These are phyloP conservation scores for Cyprinodon variegatus DNA, from an alignment of 2,113 vertebrate species.

Conservation along the genomic window DNA sequence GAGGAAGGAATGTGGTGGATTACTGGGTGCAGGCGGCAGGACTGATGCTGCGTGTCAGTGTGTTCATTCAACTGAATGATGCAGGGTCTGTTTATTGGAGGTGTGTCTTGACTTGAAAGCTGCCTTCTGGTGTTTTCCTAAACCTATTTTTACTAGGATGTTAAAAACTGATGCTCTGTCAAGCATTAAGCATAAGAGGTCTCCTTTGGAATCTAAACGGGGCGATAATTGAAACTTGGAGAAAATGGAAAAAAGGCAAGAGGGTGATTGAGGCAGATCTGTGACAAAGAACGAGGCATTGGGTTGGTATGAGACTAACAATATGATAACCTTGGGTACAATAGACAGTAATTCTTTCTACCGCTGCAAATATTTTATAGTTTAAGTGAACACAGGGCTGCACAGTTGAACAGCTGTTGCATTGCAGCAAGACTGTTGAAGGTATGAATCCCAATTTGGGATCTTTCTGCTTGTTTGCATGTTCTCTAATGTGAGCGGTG, in stretches of 20 bases:
- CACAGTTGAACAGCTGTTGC: too few relatives aligned
- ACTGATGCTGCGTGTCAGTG: neutral
- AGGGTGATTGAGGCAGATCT: neutral
- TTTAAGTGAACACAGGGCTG: too few relatives aligned
- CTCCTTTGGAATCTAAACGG: neutral
- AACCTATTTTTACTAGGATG: neutral
- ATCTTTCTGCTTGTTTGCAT: neutral
- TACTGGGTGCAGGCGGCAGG: neutral
- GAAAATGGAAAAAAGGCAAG: neutral
- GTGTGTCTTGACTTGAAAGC: conserved; percentile 1
- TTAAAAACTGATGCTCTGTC: neutral
- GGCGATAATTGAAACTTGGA: too few relatives aligned
- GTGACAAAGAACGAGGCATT: neutral
- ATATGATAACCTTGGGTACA: neutral
- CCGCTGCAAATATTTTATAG: too few relatives aligned
- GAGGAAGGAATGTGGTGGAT: neutral
- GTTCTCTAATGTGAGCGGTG: neutral
- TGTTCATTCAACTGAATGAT: neutral
- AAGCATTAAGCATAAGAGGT: neutral
- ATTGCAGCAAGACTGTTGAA: too few relatives aligned
- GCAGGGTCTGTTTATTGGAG: conserved; percentile 5
- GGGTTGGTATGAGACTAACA: neutral
- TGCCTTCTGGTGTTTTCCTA: neutral
- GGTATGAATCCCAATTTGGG: neutral
- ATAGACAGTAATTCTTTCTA: too few relatives aligned